Base-by-base conservation (phyloP, 1,140 invertebrate genomes). In the Reticulitermes speratus region DNA sequence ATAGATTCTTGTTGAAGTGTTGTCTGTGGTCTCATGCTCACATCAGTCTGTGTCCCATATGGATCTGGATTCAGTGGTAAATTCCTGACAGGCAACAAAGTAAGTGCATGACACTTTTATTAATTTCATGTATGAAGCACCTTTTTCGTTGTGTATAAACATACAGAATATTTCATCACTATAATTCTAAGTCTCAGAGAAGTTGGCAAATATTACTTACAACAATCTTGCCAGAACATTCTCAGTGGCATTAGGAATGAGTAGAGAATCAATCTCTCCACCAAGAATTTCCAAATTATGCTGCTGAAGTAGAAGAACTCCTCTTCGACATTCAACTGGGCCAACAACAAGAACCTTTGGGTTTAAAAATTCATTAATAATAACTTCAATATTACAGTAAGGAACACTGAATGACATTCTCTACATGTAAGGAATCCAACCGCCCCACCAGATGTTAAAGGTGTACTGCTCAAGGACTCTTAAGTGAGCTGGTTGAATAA, bases 241-340 rank as follows among this genome's bases (percentile, higher is more conserved):
- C 90, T 94, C 93, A 23, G 91, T 89, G 16, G 93, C 93, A 91
- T 95, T 94, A 32, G 89, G 84, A 48, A 94, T 91, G 44, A 93
- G 88, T 38, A 96, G 88, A 87, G 90, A 90, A 59, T 95, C 95
- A 2, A 97, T 95, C 91, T 96, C 95, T 32, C 96, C 96, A 3
- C 96, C 96, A 5, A 96, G 88, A 82, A 96, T 89, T 86, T 92
- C 91, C 19, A 97, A 88, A 87, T 95, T 94, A 69, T 91, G 90
- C 85, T 93, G 91, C 88, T 94, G 94, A 52, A 97, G 90, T 88
- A 97, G 91, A 25, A 97, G 89, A 59, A 96, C 91, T 9, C 96
- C 96, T 87, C 93, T 91, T 82, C 96, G 93, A 89, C 96, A 96
- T 87, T 92, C 91, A 8, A 97, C 90, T 44, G 94, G 94, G 23